Evolutionary conservation across 2,888 invertebrate species (phyloP), one percentile per base, ranked within the genome.

Genomic region (Drosophila siamana): DNA sequence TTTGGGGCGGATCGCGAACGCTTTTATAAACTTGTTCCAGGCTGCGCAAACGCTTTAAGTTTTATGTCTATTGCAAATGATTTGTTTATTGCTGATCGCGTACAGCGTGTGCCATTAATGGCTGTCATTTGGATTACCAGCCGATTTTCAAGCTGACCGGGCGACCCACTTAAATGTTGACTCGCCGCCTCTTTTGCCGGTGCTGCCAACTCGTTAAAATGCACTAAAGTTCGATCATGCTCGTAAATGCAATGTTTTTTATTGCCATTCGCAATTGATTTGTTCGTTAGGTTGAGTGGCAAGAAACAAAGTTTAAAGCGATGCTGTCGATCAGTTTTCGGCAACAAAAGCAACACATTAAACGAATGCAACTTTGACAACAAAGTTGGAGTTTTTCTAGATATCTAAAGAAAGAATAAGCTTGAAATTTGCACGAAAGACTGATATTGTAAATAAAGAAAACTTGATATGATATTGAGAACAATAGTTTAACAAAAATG

Each of bases 51-150:
- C 60, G 38, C 38, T 67, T 56, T 59, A 59, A 52, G 54, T 72
- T 69, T 79, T 57, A 75, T 69, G 78, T 66, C 57, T 68, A 41
- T 44, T 54, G 66, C 51, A 84, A 88, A 88, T 80, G 79, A 85
- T 85, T 85, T 88, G 88, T 88, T 85, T 86, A 86, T 73, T 44
- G 70, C 68, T 43, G 74, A 83, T 87, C 82, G 72, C 75, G 63
- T 74, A 74, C 46, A 70, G 80, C 84, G 77, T 81, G 80, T 86
- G 86, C 69, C 80, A 86, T 86, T 86, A 86, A 80, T 86, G 77
- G 83, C 80, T 70, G 86, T 77, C 83, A 86, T 77, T 74, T 67
- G 77, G 56, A 83, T 80, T 86, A 83, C 48, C 60, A 67, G 65
- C 70, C 47, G 56, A 73, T 73, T 69, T 63, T 55, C 16, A 43